Percentiles rank a stretch among this genome's conserved stretches.
phyloP scores from a whole-genome alignment of 2,113 vertebrate genomes.

The Zosterops pallidus region DNA sequence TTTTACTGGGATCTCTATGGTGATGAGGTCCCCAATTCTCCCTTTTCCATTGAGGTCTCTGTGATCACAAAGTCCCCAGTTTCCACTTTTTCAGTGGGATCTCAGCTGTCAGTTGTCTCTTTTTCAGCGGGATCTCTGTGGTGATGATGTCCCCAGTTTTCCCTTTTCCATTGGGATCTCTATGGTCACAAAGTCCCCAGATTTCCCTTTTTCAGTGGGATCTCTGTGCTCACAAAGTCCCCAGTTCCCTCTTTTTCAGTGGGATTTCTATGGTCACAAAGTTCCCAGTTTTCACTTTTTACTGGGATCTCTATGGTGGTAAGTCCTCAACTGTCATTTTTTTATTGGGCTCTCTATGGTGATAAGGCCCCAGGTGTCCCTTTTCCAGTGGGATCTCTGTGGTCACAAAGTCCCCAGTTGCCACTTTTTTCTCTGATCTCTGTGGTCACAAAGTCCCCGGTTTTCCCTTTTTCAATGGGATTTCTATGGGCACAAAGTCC shows the following conservation, averaged over 20 bases:
- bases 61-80: no score
- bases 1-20: not conserved
- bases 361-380: not conserved
- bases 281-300: no score
- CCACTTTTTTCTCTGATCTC: conserved; percentile 47
- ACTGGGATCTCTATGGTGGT: no score
- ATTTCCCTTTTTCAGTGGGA: not conserved
- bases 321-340: no score
- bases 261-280: no score
- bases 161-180: conserved; percentile 20
- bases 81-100: not conserved
- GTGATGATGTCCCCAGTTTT: conserved; percentile 66
- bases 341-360: no score
- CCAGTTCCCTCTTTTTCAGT: no score
- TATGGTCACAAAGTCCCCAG: no score
- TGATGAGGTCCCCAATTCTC: conserved; percentile 62
- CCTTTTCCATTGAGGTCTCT: conserved; percentile 18
- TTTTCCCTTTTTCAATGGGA: no score
- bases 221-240: conserved; percentile 75
- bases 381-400: conserved; percentile 63
- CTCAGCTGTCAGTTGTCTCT: not conserved
- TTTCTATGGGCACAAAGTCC: conserved; percentile 83
- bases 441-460: conserved; percentile 83
- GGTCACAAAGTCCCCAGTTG: conserved; percentile 81
- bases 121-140: conserved; percentile 54